Evolutionary conservation across 2,797 vertebrate species (phyloP), one percentile per base, ranked within the genome.

Genomic region (Clarias fuscus): DNA sequence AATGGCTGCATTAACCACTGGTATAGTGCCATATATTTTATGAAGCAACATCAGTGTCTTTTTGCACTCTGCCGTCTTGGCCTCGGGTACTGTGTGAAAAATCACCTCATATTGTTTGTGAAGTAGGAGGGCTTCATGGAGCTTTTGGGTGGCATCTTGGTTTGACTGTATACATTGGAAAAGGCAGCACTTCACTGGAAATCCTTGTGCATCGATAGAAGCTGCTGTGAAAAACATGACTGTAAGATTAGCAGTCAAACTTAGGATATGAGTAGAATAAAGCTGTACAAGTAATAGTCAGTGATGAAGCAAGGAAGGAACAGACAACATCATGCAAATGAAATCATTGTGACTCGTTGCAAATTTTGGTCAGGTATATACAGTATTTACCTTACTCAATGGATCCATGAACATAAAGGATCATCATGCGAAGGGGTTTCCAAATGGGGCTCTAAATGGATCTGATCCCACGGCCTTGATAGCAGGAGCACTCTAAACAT

Each of bases 391-490:
- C 86, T 84, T 84, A 86, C 70, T 78, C 59, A 77, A 37, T 61
- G 27, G 73, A 77, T 67, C 65, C 79, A 79, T 77, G n/a, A 81
- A 82, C n/a, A 17, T 24, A 58, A 84, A 76, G 53, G 33, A 33
- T 27, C 82, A 79, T 91, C 87, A 91, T 75, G 90, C 90, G 83
- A 91, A 91, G 7, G 90, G 90, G 14, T 91, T 91, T 88, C 96
- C 96, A 92, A 97, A 97, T 80, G 94, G 88, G 90, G 96, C 95
- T 59, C 90, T 96, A 85, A 97, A 96, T 56, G 89, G 92, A 90
- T 91, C 93, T 76, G 95, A 91, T 86, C 91, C 91, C 22, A 89
- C 92, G 84, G 94, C 90, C 83, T 94, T 94, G 88, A 86, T 92
- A 30, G 90, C 90, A 86, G 93, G 84, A 82, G 91, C 77, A 58